Base-by-base conservation (phyloP, 37 sponge, comb jelly and placozoan species). In the Bolinopsis microptera region DNA sequence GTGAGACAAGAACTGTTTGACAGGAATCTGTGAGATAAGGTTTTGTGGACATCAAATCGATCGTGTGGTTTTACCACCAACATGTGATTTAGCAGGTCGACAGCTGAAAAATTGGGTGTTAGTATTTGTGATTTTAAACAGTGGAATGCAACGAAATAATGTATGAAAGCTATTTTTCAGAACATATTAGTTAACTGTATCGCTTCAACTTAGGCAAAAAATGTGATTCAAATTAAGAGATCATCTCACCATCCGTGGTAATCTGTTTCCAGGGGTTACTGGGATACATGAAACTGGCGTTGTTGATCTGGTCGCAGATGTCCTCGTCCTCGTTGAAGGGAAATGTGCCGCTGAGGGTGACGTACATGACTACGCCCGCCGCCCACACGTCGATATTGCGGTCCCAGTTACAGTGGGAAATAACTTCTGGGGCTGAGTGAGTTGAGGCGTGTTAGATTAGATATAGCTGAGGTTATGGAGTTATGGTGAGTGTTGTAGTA, bases 251-350 rank as follows among this genome's bases (percentile, higher is more conserved):
- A 9, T 98, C 97, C 13, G 41, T 69, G 2, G 97, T 93, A 69
- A 98, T 95, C 28, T 95, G 35, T 33, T 93, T 94, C 99, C 99
- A 98, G 5, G 99, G 99, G 76, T 98, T 97, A 0, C 95, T 94
- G 0, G 99, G 99, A 41, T 95, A 98, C 99, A 98, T 98, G 95
- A 98, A 98, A 18, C 96, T 96, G 69, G 97, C 99, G 88, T 97
- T 98, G 33, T 97, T 95, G 77, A 98, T 98, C 94, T 98, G 99
- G 74, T 98, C 99, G 9, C 94, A 67, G 76, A 98, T 97, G 25
- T 97, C 99, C 86, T 98, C 99, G 68, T 98, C 97, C 72, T 98
- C 99, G 40, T 97, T 98, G 95, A 98, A 98, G 8, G 99, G 99
- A 92, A 98, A 98, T 8, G 99, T 98, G 32, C 99, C 99, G 95